Evolutionary conservation across 2,888 invertebrate genomes (phyloP), one percentile per base, ranked within the genome.

Genomic region (Drosophila algonquin): DNA sequence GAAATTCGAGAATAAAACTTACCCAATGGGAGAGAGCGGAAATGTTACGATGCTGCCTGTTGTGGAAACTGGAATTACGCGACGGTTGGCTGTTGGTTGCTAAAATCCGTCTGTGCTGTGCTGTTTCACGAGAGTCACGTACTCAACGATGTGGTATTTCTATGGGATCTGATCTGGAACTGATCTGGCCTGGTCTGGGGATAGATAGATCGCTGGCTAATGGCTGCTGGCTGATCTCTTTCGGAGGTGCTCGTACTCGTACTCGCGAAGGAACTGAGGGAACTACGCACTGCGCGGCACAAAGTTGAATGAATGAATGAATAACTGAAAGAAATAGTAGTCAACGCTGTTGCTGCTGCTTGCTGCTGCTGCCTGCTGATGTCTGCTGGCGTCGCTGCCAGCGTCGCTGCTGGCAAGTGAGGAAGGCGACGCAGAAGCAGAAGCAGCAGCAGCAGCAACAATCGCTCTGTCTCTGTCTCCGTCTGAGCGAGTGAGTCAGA

Each of bases 201-300:
- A 52, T 27, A 24, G 47, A 47, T 70, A 18, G 70, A 44, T 56
- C 48, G 51, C 46, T 72, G 61, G 45, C 48, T 48, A 51, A 52
- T 55, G 51, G 40, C 40, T 40, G 40, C 14, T 52, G 45, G 60
- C 57, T 55, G 55, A 30, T 57, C 21, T 45, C 18, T 64, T 75
- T 40, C 71, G 73, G 54, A 75, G 76, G 86, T 35, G 35, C 35
- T 35, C 40, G 86, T 85, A 87, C 86, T 76, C 85, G 89, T 85
- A 87, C 86, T 76, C 85, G 89, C 85, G 89, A 88, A 85, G 73
- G 85, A 88, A 85, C 67, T 81, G 87, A 86, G 87, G 85, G 73
- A 72, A 87, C 87, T 85, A 85, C 85, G 85, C 88, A 85, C 85
- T 88, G 85, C 87, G 89, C 85, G 85, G 85, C 89, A 85, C 85